phyloP scores from a whole-genome alignment of 1,140 invertebrate genomes.

The Drosophila subobscura region DNA sequence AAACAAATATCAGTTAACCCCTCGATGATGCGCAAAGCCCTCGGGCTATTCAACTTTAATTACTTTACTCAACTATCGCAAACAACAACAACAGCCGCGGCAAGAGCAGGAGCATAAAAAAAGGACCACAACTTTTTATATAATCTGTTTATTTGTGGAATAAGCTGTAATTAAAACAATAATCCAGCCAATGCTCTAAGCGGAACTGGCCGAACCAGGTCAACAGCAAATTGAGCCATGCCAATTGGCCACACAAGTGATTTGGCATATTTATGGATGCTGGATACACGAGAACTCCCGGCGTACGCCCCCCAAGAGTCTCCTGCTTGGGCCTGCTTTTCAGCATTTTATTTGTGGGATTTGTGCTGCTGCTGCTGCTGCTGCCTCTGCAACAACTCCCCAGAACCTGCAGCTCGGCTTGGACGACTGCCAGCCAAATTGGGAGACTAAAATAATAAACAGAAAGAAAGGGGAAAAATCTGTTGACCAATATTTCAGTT shows the following conservation, averaged over 20 bases:
- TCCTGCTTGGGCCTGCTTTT: no score
- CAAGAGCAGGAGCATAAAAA: conserved; percentile 1
- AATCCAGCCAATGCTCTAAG: conserved; percentile 30
- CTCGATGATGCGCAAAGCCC: conserved; percentile 4
- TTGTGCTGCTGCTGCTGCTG: conserved; percentile 22
- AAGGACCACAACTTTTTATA: conserved; percentile 19
- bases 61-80: conserved; percentile 3
- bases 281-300: conserved; percentile 16
- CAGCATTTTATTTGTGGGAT: conserved; percentile 45
- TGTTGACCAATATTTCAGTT: conserved; percentile 75
- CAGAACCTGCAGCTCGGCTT: conserved; percentile 9
- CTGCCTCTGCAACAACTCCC: conserved; percentile 16
- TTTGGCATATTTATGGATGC: conserved; percentile 70
- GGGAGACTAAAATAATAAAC: conserved; percentile 59
- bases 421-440: conserved; percentile 30
- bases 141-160: conserved; percentile 35
- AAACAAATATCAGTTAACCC: conserved; percentile 18
- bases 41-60: conserved; percentile 1
- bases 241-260: conserved; percentile 30
- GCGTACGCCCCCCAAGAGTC: conserved; percentile 16
- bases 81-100: background rate
- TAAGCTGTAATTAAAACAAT: conserved; percentile 52
- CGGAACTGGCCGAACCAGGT: conserved; percentile 39
- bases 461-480: conserved; percentile 39
- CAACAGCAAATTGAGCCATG: conserved; percentile 42